A percentile compares a stretch with the other conserved stretches of the same genome.
Conservation (phyloP, 1,140 invertebrate genomes). For the Ceratosolen fusciceps region DNA sequence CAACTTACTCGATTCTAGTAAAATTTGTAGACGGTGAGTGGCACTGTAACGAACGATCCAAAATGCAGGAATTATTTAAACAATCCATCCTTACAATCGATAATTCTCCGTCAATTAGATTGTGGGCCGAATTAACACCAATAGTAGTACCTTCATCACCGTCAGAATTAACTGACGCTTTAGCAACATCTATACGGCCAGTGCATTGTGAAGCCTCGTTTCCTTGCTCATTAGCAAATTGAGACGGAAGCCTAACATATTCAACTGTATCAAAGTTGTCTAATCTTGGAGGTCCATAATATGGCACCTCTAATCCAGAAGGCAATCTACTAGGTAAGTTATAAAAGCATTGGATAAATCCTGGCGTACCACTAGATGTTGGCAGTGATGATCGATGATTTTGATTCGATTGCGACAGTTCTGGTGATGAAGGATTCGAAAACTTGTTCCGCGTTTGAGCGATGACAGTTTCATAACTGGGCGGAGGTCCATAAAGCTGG, state of each 20-base stretch:
- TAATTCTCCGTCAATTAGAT: background rate
- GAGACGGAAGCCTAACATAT: constrained; percentile 23
- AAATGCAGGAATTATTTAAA: background rate
- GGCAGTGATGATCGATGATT: background rate
- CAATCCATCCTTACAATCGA: constrained; percentile 4
- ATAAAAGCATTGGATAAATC: constrained; percentile 23
- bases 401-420: constrained; percentile 53
- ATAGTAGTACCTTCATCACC: background rate
- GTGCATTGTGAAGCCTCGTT: background rate
- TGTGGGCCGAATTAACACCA: background rate
- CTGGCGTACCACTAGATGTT: constrained; percentile 50
- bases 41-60: background rate
- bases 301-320: constrained; percentile 7
- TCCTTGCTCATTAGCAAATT: background rate
- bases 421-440: constrained; percentile 58
- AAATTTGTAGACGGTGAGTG: constrained; percentile 2
- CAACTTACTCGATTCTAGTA: constrained; percentile 16
- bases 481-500: constrained; percentile 70
- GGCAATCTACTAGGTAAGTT: background rate
- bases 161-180: constrained; percentile 39
- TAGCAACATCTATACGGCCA: constrained; percentile 36
- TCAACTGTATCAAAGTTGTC: constrained; percentile 28
- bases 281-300: constrained; percentile 32
- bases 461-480: constrained; percentile 72
- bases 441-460: constrained; percentile 65